Evolutionary conservation across 2,113 vertebrate genomes (phyloP).

Genomic region (Plectropomus leopardus): DNA sequence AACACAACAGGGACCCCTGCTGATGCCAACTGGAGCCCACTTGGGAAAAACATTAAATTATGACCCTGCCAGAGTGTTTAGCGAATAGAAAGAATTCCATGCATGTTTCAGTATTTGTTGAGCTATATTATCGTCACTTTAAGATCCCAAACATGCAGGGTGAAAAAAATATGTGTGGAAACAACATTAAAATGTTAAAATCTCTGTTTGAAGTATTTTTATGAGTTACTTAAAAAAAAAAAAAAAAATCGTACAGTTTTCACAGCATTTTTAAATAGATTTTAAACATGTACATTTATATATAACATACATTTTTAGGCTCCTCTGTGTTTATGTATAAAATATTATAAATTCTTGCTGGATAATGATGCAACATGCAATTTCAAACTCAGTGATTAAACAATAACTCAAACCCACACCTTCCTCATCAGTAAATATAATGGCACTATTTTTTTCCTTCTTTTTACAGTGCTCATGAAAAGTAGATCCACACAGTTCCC

Average conservation of each 20-base stretch:
- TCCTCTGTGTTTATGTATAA: neutral
- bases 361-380: neutral
- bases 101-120: slow-evolving; percentile 1
- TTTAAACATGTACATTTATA: no score
- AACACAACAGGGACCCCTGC: slow-evolving; percentile 5
- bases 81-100: neutral
- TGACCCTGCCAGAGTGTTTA: neutral
- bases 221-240: no score
- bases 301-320: no score
- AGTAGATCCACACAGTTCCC: slow-evolving; percentile 85
- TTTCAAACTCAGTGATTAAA: slow-evolving; percentile 25
- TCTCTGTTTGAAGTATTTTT: neutral
- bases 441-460: slow-evolving; percentile 50
- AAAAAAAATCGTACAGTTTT: neutral
- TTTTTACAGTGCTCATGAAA: slow-evolving; percentile 80
- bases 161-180: no score
- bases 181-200: neutral
- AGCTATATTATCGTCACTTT: neutral
- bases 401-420: slow-evolving; percentile 27
- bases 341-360: neutral
- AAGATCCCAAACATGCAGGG: no score
- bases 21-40: slow-evolving; percentile 3
- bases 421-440: slow-evolving; percentile 35
- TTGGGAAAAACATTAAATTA: slow-evolving; percentile 4
- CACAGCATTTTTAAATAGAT: no score